Percentiles rank a stretch among this genome's conserved stretches.
phyloP scores from a whole-genome alignment of 2,797 vertebrate species.

The Tokudaia tokunoshimensis region DNA sequence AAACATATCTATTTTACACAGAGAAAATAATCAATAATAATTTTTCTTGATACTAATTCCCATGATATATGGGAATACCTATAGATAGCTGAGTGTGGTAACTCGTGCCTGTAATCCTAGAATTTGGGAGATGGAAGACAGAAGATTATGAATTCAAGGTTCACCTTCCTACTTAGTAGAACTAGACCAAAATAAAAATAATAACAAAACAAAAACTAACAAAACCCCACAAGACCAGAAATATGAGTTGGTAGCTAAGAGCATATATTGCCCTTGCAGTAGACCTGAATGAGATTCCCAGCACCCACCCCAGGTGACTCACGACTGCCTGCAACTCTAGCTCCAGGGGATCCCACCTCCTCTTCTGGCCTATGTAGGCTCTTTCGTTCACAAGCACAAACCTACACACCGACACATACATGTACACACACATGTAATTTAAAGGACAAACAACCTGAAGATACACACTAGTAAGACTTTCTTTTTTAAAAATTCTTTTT shows the following conservation, averaged over 20 bases:
- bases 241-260: not conserved
- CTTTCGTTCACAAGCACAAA: not conserved
- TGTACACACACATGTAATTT: not conserved
- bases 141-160: not conserved
- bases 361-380: not conserved
- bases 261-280: not conserved
- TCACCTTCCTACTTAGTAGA: not conserved
- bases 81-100: not conserved
- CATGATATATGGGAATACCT: not conserved
- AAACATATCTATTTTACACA: not conserved
- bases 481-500: not conserved
- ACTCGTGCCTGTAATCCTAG: not conserved
- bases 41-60: not conserved
- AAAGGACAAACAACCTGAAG: not conserved
- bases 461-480: not conserved
- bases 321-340: not conserved
- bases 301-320: not conserved
- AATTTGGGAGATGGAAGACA: not conserved
- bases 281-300: not conserved
- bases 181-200: not conserved
- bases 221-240: not conserved
- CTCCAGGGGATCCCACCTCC: not conserved
- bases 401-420: not conserved
- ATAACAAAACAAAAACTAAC: not conserved
- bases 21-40: not conserved